Conservation (phyloP, 2,888 invertebrate genomes). For the Troides helena region DNA sequence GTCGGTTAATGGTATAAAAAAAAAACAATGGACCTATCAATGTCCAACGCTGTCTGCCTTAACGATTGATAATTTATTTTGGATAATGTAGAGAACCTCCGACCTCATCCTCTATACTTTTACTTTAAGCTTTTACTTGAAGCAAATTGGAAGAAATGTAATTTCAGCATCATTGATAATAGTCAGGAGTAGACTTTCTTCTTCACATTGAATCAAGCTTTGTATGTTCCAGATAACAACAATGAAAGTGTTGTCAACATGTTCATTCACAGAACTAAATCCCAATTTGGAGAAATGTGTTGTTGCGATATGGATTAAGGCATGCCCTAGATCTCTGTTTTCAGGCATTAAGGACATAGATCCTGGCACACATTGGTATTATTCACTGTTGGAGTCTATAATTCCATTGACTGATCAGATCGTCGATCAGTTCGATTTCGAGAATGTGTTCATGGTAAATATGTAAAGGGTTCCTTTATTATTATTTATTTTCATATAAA, state of each 20-base stretch:
- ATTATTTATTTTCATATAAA: too few relatives aligned
- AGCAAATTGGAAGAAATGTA: too few relatives aligned
- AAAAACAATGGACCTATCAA: too few relatives aligned
- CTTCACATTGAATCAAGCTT: background rate
- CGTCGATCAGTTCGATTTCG: constrained; percentile 38
- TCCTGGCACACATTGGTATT: constrained; percentile 47
- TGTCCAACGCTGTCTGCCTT: too few relatives aligned
- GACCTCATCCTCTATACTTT: too few relatives aligned
- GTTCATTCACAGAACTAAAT: constrained; percentile 42
- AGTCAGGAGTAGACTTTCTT: background rate
- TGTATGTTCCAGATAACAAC: constrained; percentile 44
- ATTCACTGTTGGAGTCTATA: constrained; percentile 51
- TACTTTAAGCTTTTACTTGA: too few relatives aligned
- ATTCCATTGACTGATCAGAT: constrained; percentile 44
- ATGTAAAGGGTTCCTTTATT: background rate
- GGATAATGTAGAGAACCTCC: too few relatives aligned
- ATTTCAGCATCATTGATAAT: too few relatives aligned
- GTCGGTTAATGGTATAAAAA: too few relatives aligned
- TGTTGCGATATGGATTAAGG: constrained; percentile 50
- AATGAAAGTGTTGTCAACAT: constrained; percentile 53
- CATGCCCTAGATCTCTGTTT: constrained; percentile 44
- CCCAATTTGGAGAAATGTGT: constrained; percentile 43
- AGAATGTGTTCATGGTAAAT: constrained; percentile 49
- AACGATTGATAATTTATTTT: too few relatives aligned
- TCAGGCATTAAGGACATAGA: constrained; percentile 36